Base-by-base conservation (phyloP, 2,888 invertebrate genomes). In the Teleogryllus oceanicus region DNA sequence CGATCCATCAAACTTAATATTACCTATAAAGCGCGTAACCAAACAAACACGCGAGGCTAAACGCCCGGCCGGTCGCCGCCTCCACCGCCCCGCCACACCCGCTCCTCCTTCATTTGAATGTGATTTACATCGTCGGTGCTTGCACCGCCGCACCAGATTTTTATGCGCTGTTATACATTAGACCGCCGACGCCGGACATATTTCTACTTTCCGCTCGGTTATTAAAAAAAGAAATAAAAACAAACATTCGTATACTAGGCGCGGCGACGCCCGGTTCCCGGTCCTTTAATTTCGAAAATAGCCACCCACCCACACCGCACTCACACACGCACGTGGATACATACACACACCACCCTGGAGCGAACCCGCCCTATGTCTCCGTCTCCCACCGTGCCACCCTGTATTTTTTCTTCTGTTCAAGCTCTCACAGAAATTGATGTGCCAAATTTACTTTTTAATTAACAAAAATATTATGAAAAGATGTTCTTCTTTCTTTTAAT, bases 401-500 rank as follows among this genome's bases (percentile, higher is more conserved):
- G 62, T 62, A 62, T 62, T 62, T 62, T 62, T 62, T 62, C 62
- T 62, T 62, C 62, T 62, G n/a, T 62, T 62, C 62, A n/a, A 18
- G 62, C 62, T 62, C 62, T 62, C 62, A 62, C 62, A 62, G 62
- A 62, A 62, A 62, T 62, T 62, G 62, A 62, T 62, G 62, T 16
- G 62, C n/a, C 62, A 62, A 62, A 62, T 62, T 62, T 62, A 62
- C 62, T 62, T 62, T 62, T 62, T 62, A 62, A 62, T 62, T 62
- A 62, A 62, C 62, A 62, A 62, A 62, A 62, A 62, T 12, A 62
- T 62, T 62, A 62, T 62, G 62, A 62, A 62, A 62, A 62, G 62
- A 62, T 62, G 62, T 62, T 62, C 62, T 62, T 62, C 62, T 62
- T 62, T 62, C 62, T 62, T 62, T 62, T 62, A 62, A 62, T 62